phyloP scores from a whole-genome alignment of 2,797 vertebrate species.

The Morelia viridis region DNA sequence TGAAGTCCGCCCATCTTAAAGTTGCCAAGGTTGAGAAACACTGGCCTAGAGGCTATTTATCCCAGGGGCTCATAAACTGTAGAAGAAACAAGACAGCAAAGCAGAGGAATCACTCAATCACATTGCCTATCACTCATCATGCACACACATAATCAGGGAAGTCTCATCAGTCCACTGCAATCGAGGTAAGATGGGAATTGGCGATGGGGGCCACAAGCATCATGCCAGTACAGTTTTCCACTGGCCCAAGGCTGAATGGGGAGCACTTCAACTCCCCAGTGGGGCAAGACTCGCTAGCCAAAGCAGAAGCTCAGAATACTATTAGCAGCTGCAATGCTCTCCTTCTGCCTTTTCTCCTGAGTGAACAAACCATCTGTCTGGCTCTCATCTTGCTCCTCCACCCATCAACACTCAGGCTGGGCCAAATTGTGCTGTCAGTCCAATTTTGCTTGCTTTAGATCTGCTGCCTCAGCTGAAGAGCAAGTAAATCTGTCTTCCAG shows the following conservation, averaged over 20 bases:
- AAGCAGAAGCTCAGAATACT: conserved; percentile 1
- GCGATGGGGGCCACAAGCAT: too few species aligned
- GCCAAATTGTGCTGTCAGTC: background rate
- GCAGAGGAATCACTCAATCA: background rate
- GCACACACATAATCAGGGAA: too few species aligned
- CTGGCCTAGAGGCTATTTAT: background rate
- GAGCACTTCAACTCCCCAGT: too few species aligned
- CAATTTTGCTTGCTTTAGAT: background rate
- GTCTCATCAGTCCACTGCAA: too few species aligned
- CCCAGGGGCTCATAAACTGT: too few species aligned
- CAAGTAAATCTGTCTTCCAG: background rate
- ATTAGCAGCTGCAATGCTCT: background rate
- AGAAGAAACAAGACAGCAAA: background rate
- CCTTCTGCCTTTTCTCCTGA: background rate
- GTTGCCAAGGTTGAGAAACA: background rate
- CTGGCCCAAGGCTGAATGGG: too few species aligned
- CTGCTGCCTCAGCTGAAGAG: background rate
- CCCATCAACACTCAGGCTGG: background rate
- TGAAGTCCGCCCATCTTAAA: background rate
- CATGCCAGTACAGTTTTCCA: too few species aligned
- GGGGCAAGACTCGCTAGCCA: background rate
- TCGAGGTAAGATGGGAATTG: too few species aligned
- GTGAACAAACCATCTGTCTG: background rate
- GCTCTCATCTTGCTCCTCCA: background rate
- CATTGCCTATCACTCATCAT: background rate